Percentiles rank a stretch among this genome's conserved stretches.
Conservation (phyloP, 1,140 invertebrate genomes). For the Magallana gigas region DNA sequence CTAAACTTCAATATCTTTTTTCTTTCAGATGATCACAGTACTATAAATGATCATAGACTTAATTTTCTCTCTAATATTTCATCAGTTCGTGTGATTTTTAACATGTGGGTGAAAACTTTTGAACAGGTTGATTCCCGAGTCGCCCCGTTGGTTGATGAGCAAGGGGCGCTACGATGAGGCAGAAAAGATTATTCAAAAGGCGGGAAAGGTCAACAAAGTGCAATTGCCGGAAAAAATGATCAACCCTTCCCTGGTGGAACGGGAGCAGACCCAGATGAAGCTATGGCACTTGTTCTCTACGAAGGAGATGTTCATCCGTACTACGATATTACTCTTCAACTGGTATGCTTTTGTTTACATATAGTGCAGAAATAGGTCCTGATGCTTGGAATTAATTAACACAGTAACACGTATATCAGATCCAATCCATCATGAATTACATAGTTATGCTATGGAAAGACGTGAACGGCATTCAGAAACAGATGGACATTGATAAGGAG, state of each 20-base stretch:
- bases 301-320: conserved; percentile 38
- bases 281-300: conserved; percentile 53
- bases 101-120: not conserved
- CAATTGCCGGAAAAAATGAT: conserved; percentile 53
- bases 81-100: no score
- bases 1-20: conserved; percentile 1
- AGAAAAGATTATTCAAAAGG: conserved; percentile 58
- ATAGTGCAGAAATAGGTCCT: no score
- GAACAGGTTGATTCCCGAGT: conserved; percentile 61
- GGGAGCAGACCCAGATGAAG: conserved; percentile 6
- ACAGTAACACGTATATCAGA: no score
- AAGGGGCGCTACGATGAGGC: conserved; percentile 63
- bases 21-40: conserved; percentile 13
- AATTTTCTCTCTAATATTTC: not conserved
- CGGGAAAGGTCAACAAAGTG: conserved; percentile 63
- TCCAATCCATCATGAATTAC: no score
- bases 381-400: no score
- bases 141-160: conserved; percentile 66
- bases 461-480: no score
- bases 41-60: not conserved
- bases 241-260: conserved; percentile 15
- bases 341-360: conserved; percentile 46
- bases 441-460: no score
- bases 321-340: conserved; percentile 57
- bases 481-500: no score